Evolutionary conservation across 2,113 vertebrate species (phyloP), one percentile per base, ranked within the genome.

Genomic region (Phyllopteryx taeniolatus): DNA sequence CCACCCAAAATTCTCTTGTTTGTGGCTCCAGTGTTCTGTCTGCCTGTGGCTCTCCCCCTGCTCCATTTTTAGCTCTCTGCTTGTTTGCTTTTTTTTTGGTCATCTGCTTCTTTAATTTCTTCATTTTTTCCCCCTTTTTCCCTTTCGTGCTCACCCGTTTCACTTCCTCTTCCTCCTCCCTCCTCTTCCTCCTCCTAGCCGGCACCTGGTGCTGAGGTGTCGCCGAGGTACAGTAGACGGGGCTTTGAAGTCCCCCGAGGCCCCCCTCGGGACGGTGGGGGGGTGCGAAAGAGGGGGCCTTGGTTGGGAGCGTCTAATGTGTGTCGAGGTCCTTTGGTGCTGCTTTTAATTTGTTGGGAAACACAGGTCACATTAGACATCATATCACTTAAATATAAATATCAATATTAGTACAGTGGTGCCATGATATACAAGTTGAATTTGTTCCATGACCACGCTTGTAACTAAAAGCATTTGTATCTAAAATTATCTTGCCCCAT

Each of bases 211-310:
- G 77, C 76, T 78, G 85, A 91, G 91, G 90, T 91, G 90, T 88
- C 20, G 44, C 84, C 78, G 84, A 83, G 78, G 78, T 88, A 85
- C 83, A 82, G 85, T 84, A 78, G 79, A 79, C 70, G 60, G 46
- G 82, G 87, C 84, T 92, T 93, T 93, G 90, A 92, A 89, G 85
- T 91, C 83, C 76, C 59, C 27, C 67, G 77, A 79, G 79, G 71
- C 78, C 72, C 76, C 49, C 19, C 42, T 27, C 12, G 44, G 64
- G 44, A 66, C 14, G 7, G 64, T 4, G 27, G 12, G 2, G 22
- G 39, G 57, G 5, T 7, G 14, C 8, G n/a, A 22, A 22, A 33
- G n/a, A 8, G 11, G 63, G 63, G 61, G 39, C 17, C 19, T 27
- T 68, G n/a, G 44, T 27, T 68, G n/a, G 44, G 67, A 63, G 27